Conservation (phyloP, 1,140 invertebrate species). For the Nebria ingens region DNA sequence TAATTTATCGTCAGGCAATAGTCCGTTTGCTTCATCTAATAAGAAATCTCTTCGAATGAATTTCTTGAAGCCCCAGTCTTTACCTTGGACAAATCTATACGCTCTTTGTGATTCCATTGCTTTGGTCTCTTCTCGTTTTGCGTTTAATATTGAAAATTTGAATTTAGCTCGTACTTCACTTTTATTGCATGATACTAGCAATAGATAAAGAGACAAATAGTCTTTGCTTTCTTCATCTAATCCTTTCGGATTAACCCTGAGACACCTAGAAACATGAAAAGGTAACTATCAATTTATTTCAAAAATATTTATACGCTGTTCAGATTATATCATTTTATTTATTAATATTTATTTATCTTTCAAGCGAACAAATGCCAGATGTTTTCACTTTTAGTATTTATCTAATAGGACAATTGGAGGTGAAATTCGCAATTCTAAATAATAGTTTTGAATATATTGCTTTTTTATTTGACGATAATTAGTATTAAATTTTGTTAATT, state of each 20-base stretch:
- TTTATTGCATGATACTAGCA: conserved; percentile 98
- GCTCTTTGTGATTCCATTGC: conserved; percentile 88
- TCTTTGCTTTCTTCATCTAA: conserved; percentile 99
- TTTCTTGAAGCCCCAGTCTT: conserved; percentile 99
- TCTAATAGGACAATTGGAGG: too few species aligned
- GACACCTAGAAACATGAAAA: conserved; percentile 58
- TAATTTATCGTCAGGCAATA: conserved; percentile 95
- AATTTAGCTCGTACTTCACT: conserved; percentile 99
- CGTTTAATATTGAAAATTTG: conserved; percentile 99
- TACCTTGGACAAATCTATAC: conserved; percentile 98
- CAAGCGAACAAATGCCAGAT: conserved; percentile 68
- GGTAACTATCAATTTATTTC: neutral
- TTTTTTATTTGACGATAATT: too few species aligned
- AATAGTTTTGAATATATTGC: too few species aligned
- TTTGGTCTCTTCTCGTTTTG: conserved; percentile 99
- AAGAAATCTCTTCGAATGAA: conserved; percentile 97
- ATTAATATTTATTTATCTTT: too few species aligned
- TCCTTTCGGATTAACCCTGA: conserved; percentile 98
- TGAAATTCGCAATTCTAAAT: too few species aligned
- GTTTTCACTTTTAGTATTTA: too few species aligned
- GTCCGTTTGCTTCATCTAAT: conserved; percentile 94
- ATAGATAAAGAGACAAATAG: conserved; percentile 95
- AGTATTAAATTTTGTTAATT: too few species aligned
- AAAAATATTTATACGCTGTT: too few species aligned
- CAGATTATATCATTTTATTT: too few species aligned